Evolutionary conservation across 2,888 invertebrate species (phyloP), one percentile per base, ranked within the genome.

Genomic region (Carcina quercana): DNA sequence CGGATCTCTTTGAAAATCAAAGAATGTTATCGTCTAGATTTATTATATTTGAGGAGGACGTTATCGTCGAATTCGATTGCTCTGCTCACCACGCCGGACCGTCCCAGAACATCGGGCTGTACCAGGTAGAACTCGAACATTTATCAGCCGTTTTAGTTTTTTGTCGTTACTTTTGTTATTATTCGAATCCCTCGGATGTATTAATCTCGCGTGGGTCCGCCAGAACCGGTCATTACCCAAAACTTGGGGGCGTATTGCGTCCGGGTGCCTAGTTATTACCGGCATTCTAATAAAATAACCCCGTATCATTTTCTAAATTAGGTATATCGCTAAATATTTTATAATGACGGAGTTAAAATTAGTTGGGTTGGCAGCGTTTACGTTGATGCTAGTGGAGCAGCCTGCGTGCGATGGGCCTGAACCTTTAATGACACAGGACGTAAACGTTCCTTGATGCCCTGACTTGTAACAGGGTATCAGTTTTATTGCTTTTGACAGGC

Each of bases 311-410:
- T 76, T 72, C 59, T 48, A 78, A 83, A 82, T 83, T 78, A 73
- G 78, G 66, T 69, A 65, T 64, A 74, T 76, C 75, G 82, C 80
- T 83, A 83, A 83, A 83, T 82, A 83, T 82, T 83, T 82, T 82
- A 69, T 83, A 82, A 83, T 82, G 70, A 72, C 53, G 64, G 66
- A 59, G 52, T 55, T 46, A 48, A 61, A 72, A 68, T 69, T 59
- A 61, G 59, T 63, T 63, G 60, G 67, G 60, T 54, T 71, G 65
- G 62, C 56, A 63, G 54, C 69, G 57, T 69, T 73, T 73, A 66
- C 47, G 50, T 53, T 49, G 59, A 59, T 60, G 56, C 60, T 62
- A 60, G 53, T 53, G 54, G 52, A 61, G 57, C 48, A 53, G 53
- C 47, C 58, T 42, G 60, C 48, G 53, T 58, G 57, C 56, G 47